These are phyloP conservation scores for Neodiprion fabricii DNA, from an alignment of 1,140 invertebrate genomes.

Conservation along the genomic window DNA sequence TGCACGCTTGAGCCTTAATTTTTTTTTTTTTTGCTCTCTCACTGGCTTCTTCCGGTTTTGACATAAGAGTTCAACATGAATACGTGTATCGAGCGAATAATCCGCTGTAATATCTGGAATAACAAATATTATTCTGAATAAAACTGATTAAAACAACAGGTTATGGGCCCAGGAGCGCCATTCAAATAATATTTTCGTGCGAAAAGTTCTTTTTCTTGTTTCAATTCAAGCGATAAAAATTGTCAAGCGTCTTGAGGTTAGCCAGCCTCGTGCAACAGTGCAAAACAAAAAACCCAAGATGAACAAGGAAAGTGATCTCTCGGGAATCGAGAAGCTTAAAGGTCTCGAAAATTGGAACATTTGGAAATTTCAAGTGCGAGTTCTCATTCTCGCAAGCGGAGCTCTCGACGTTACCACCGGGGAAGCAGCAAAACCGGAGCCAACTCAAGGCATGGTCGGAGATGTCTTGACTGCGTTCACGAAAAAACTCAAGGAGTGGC, in stretches of 20 bases:
- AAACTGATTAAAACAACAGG: constrained; percentile 13
- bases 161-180: constrained; percentile 16
- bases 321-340: constrained; percentile 22
- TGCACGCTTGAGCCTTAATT: no score
- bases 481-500: constrained; percentile 17
- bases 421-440: no score
- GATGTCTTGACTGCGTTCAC: no score
- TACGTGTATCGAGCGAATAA: no score
- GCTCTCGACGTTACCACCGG: no score
- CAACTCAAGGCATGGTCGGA: no score
- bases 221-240: neutral
- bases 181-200: neutral
- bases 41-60: no score
- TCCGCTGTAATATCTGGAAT: no score
- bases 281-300: neutral
- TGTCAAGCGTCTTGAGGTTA: constrained; percentile 1
- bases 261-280: constrained; percentile 20
- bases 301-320: constrained; percentile 9
- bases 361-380: constrained; percentile 21
- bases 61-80: no score
- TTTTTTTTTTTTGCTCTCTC: no score
- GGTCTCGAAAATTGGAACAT: constrained; percentile 12
- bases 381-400: neutral
- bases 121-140: no score
- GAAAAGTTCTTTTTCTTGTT: no score